These are phyloP conservation scores for Andrena camellia DNA, from an alignment of 2,888 invertebrate genomes.

Conservation along the genomic window DNA sequence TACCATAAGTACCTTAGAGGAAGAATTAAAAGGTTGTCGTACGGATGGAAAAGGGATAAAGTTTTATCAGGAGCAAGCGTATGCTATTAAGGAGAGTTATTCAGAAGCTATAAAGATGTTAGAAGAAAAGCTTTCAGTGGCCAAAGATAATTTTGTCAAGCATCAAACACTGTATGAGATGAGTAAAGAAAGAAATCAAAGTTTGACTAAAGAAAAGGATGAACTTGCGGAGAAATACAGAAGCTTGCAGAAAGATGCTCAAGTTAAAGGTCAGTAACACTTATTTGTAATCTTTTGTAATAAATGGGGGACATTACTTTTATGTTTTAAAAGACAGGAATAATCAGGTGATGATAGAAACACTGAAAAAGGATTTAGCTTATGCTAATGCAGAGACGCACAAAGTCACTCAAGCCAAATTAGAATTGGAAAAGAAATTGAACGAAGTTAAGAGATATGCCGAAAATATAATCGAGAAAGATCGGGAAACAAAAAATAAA, in stretches of 20 bases:
- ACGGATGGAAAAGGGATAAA: conserved; percentile 68
- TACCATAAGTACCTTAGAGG: conserved; percentile 89
- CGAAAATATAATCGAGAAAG: conserved; percentile 84
- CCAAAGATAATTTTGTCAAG: conserved; percentile 85
- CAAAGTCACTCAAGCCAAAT: conserved; percentile 65
- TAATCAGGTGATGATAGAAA: conserved; percentile 67
- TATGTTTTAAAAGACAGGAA: conserved; percentile 68
- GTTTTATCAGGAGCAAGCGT: conserved; percentile 78
- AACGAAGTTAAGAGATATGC: conserved; percentile 83
- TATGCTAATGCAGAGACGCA: conserved; percentile 78
- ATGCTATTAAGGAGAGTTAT: conserved; percentile 85
- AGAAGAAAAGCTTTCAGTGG: conserved; percentile 87
- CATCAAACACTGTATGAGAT: conserved; percentile 78
- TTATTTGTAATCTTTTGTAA: conserved; percentile 20
- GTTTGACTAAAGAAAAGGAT: conserved; percentile 84
- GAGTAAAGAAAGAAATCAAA: conserved; percentile 86
- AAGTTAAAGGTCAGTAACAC: conserved; percentile 72
- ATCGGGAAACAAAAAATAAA: conserved; percentile 86
- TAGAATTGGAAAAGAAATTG: conserved; percentile 85
- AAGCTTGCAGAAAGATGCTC: conserved; percentile 63
- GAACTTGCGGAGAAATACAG: conserved; percentile 83
- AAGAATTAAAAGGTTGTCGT: conserved; percentile 87
- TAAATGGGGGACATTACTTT: conserved; percentile 29
- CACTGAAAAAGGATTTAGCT: conserved; percentile 74
- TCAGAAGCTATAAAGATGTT: conserved; percentile 86